Percentiles rank a stretch among this genome's conserved stretches.
Evolutionary conservation across 2,888 invertebrate genomes (phyloP).

Genomic region (Oscheius sp.): DNA sequence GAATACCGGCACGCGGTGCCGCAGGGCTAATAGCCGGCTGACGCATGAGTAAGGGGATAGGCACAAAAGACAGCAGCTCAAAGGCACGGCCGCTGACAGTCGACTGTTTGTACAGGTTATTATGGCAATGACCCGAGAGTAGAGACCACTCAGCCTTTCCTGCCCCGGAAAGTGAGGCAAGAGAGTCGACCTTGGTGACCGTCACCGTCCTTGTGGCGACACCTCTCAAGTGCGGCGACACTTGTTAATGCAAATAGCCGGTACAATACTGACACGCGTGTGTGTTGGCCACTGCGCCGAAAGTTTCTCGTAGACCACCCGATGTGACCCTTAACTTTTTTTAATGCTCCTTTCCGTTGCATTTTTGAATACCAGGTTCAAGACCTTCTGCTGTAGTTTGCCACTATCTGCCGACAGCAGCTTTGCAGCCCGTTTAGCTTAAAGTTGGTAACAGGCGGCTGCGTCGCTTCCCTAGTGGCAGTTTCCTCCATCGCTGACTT

Average conservation of each 20-base stretch:
- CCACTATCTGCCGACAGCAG: too few species aligned
- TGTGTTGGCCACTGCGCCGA: background rate
- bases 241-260: slow-evolving; percentile 38
- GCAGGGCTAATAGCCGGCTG: slow-evolving; percentile 35
- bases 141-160: slow-evolving; percentile 7
- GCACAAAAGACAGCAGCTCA: slow-evolving; percentile 22
- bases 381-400: too few species aligned
- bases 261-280: slow-evolving; percentile 35
- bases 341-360: too few species aligned
- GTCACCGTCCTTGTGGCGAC: slow-evolving; percentile 37
- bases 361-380: too few species aligned
- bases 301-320: too few species aligned
- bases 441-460: too few species aligned
- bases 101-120: slow-evolving; percentile 37
- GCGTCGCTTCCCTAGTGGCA: too few species aligned
- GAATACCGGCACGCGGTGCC: slow-evolving; percentile 27
- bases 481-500: too few species aligned
- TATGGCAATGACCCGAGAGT: slow-evolving; percentile 28
- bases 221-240: slow-evolving; percentile 37
- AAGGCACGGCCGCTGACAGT: slow-evolving; percentile 35
- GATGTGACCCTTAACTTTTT: too few species aligned
- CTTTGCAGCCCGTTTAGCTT: too few species aligned
- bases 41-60: background rate
- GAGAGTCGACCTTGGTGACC: slow-evolving; percentile 32
- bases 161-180: slow-evolving; percentile 4